Conservation (phyloP, 2,888 invertebrate genomes). For the Drosophila limbata region DNA sequence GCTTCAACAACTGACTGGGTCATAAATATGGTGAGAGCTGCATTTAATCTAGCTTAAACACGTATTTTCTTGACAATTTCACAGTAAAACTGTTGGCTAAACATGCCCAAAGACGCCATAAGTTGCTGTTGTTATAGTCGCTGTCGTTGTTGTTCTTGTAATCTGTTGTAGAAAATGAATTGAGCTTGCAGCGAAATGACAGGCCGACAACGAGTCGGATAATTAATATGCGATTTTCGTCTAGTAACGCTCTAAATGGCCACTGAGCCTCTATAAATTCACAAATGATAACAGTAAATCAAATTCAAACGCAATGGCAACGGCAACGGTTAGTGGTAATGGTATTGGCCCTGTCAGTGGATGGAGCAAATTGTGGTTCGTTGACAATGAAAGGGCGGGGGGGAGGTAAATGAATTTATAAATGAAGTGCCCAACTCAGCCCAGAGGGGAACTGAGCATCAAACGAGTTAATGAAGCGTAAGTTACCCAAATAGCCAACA, state of each 20-base stretch:
- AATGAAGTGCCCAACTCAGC: conserved; percentile 48
- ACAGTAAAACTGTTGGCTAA: conserved; percentile 66
- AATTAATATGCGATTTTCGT: conserved; percentile 76
- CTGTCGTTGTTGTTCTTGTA: not conserved
- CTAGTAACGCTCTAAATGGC: conserved; percentile 45
- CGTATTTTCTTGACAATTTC: conserved; percentile 81
- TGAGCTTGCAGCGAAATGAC: conserved; percentile 54
- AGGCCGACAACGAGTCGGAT: conserved; percentile 57
- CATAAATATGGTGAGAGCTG: conserved; percentile 68
- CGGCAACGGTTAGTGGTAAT: conserved; percentile 6
- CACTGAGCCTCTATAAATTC: conserved; percentile 66
- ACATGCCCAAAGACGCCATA: conserved; percentile 35
- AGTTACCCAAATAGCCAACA: conserved; percentile 31
- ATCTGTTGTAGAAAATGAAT: conserved; percentile 49
- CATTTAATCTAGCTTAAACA: conserved; percentile 81
- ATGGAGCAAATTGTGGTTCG: conserved; percentile 1
- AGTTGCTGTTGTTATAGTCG: not conserved
- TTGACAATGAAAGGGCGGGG: not conserved
- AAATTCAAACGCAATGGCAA: conserved; percentile 62
- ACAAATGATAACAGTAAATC: conserved; percentile 71
- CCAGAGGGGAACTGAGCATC: conserved; percentile 48
- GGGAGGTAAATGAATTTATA: conserved; percentile 30
- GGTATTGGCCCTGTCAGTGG: not conserved
- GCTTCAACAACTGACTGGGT: conserved; percentile 26
- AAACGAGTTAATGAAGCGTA: conserved; percentile 76